Evolutionary conservation across 1,140 invertebrate genomes (phyloP).

Genomic region (Pseudoatta argentina): DNA sequence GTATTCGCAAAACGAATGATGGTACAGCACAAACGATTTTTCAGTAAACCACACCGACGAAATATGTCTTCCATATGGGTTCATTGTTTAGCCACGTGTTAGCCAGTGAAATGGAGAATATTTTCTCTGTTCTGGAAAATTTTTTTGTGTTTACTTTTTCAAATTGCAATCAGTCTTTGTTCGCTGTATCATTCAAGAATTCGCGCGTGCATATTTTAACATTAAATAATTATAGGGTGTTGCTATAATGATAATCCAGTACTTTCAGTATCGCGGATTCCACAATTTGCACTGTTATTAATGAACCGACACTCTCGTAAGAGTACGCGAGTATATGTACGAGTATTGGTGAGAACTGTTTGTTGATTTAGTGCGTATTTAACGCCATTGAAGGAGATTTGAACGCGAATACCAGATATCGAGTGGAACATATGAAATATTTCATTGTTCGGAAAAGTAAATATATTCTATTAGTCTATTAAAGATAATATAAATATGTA

Average conservation of each 20-base stretch:
- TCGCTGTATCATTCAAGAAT: neutral
- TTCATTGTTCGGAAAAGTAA: neutral
- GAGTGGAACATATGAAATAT: neutral
- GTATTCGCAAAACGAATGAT: neutral
- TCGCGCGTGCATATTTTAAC: neutral
- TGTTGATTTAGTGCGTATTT: conserved; percentile 15
- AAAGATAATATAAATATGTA: neutral
- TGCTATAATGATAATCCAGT: neutral
- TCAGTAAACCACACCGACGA: neutral
- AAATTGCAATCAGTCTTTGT: neutral
- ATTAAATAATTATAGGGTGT: neutral
- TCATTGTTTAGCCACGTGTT: conserved; percentile 40
- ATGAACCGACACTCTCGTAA: neutral
- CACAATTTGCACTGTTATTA: conserved; percentile 13
- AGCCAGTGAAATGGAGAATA: neutral
- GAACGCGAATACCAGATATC: neutral
- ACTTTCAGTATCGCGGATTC: conserved; percentile 14
- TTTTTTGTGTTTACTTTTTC: neutral
- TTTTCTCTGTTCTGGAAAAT: neutral
- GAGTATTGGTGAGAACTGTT: neutral
- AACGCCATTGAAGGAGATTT: conserved; percentile 19
- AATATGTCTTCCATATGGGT: conserved; percentile 26
- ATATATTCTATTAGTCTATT: neutral
- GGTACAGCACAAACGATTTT: neutral
- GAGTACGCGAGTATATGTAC: neutral